A percentile compares a stretch with the other conserved stretches of the same genome.
These are phyloP conservation scores for Drosophila paramelanica DNA, from an alignment of 2,888 invertebrate genomes.

Conservation along the genomic window DNA sequence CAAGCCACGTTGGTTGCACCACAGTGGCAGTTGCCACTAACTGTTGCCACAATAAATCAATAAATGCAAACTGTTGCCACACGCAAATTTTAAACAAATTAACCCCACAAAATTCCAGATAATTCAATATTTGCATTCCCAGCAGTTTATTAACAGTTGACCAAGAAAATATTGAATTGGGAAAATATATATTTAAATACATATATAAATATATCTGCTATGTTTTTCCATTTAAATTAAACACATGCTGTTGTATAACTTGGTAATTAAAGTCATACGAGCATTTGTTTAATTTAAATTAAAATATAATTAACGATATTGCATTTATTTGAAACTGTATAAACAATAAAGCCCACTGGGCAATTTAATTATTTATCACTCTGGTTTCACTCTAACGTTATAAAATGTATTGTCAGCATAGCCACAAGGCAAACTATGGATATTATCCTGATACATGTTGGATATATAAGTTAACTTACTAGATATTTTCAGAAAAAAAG, in stretches of 20 bases:
- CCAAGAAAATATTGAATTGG: neutral
- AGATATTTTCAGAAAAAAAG: too few species aligned
- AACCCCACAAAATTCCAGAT: neutral
- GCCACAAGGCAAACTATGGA: neutral
- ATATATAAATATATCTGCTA: neutral
- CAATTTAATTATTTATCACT: slow-evolving; percentile 8
- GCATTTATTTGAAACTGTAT: neutral
- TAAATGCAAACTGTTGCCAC: neutral
- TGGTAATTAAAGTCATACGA: neutral
- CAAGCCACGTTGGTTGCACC: slow-evolving; percentile 1
- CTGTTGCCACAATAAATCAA: neutral
- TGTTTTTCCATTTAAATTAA: neutral
- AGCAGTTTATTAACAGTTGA: neutral
- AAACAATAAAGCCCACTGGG: slow-evolving; percentile 7
- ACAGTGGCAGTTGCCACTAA: slow-evolving; percentile 8
- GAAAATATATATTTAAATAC: neutral
- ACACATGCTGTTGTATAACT: neutral
- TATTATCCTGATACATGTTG: neutral
- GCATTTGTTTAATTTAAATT: neutral
- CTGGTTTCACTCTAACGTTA: neutral
- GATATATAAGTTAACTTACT: too few species aligned
- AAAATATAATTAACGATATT: slow-evolving; percentile 3
- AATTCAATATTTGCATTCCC: slow-evolving; percentile 6
- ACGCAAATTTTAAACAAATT: slow-evolving; percentile 8
- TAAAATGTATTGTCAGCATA: neutral